Evolutionary conservation across 2,888 invertebrate genomes (phyloP).

Genomic region (Caenorhabditis uteleia): DNA sequence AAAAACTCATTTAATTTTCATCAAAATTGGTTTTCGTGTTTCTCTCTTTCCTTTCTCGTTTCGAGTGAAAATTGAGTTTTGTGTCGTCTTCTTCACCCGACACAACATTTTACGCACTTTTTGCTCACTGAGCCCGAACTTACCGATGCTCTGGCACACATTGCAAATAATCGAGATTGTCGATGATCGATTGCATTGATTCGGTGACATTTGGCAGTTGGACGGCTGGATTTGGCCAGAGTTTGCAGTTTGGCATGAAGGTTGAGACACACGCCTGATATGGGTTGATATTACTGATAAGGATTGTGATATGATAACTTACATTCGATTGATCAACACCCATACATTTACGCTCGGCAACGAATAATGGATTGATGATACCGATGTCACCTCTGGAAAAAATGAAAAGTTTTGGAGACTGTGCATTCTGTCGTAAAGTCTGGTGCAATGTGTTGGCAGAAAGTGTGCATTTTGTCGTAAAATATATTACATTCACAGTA

Average conservation of each 20-base stretch:
- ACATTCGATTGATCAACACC: slow-evolving; percentile 61
- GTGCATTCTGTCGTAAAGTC: no score
- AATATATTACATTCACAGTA: no score
- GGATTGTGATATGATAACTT: not conserved
- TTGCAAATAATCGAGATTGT: slow-evolving; percentile 64
- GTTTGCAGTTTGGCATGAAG: slow-evolving; percentile 52
- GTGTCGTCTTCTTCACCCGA: not conserved
- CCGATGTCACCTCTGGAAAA: slow-evolving; percentile 60
- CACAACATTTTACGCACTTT: not conserved
- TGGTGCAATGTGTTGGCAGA: no score
- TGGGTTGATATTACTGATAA: no score
- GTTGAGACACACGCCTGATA: slow-evolving; percentile 60
- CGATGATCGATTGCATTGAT: slow-evolving; percentile 61
- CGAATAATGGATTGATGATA: slow-evolving; percentile 67
- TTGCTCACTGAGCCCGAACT: not conserved
- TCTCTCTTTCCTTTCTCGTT: not conserved
- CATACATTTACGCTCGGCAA: slow-evolving; percentile 64
- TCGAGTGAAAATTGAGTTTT: not conserved
- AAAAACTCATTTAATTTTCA: slow-evolving; percentile 8
- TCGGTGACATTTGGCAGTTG: slow-evolving; percentile 66
- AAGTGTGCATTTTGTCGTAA: no score
- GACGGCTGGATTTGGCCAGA: slow-evolving; percentile 64
- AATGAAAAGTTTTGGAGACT: no score
- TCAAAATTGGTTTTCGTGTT: not conserved
- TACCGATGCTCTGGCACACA: slow-evolving; percentile 64